Conservation (phyloP, 2,888 invertebrate species). For the Orthosia gracilis region DNA sequence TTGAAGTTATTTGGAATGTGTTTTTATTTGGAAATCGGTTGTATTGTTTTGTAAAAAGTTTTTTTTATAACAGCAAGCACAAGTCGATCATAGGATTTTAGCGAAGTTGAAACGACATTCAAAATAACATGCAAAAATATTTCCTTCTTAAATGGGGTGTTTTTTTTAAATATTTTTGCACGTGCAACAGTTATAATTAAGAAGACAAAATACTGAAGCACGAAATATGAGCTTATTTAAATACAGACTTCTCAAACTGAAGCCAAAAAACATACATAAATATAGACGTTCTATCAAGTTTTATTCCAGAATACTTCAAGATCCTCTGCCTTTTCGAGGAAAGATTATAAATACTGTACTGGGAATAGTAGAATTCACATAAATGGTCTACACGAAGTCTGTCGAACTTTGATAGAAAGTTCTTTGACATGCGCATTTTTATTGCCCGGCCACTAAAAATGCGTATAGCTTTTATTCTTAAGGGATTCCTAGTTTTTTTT, state of each 20-base stretch:
- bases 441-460: constrained; percentile 4
- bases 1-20: no score
- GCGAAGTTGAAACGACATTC: no score
- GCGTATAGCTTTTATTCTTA: constrained; percentile 15
- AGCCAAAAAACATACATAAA: not conserved
- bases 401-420: constrained; percentile 15
- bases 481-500: constrained; percentile 20
- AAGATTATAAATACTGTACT: constrained; percentile 29
- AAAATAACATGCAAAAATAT: no score
- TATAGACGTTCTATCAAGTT: constrained; percentile 6
- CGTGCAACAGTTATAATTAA: no score
- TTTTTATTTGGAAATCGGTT: no score
- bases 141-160: no score
- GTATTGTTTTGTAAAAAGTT: no score
- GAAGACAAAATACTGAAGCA: not conserved
- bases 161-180: no score
- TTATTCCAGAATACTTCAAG: constrained; percentile 25
- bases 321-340: constrained; percentile 10
- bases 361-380: constrained; percentile 16
- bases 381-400: constrained; percentile 8
- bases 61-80: no score
- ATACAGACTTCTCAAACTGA: constrained; percentile 8
- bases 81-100: no score
- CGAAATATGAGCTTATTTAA: not conserved
- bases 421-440: constrained; percentile 44